Percentiles rank a stretch among this genome's conserved stretches.
Evolutionary conservation across 2,888 invertebrate species (phyloP).

Genomic region (Drosophila basisetae): DNA sequence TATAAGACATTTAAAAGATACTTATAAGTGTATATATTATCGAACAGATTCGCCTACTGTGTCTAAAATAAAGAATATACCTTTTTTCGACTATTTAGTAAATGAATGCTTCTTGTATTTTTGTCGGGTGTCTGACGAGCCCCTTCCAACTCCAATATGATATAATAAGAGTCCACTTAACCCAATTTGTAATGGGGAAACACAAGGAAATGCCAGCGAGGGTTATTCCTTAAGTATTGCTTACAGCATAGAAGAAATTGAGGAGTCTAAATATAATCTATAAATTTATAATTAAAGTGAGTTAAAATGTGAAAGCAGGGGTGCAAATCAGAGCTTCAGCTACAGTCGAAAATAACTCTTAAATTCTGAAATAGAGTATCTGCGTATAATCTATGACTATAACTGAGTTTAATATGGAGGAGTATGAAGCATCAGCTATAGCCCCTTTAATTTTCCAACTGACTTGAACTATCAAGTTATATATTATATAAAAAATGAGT

Average conservation of each 20-base stretch:
- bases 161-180: slow-evolving; percentile 74
- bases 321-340: not conserved
- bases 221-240: not conserved
- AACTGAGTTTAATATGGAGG: too few species aligned
- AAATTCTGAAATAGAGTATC: too few species aligned
- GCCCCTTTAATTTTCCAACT: too few species aligned
- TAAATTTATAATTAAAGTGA: not conserved
- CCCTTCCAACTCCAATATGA: slow-evolving; percentile 16
- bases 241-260: not conserved
- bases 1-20: not conserved
- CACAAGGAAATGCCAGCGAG: slow-evolving; percentile 22
- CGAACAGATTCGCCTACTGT: not conserved
- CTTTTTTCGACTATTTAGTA: not conserved
- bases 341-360: not conserved
- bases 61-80: not conserved
- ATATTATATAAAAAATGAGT: not conserved
- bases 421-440: too few species aligned
- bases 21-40: not conserved
- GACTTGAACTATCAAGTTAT: not conserved
- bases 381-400: too few species aligned
- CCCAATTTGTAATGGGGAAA: slow-evolving; percentile 58
- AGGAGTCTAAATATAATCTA: not conserved
- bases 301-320: not conserved
- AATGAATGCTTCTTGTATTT: not conserved
- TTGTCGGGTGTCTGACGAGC: not conserved